These are phyloP conservation scores for Clarias gariepinus DNA, from an alignment of 2,113 vertebrate species.

Conservation along the genomic window DNA sequence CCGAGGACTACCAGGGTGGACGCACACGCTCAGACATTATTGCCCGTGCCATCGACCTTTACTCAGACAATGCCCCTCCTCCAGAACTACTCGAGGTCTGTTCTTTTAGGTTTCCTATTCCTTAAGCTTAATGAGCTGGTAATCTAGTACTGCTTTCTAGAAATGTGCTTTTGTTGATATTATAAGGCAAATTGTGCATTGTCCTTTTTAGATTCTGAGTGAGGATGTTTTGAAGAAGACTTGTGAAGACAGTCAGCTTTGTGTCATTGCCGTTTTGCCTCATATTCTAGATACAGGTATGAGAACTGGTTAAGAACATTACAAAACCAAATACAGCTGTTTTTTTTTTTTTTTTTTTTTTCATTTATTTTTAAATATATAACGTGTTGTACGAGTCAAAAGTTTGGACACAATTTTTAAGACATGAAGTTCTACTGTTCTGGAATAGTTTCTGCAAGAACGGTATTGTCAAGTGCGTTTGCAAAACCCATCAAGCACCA, in stretches of 20 bases:
- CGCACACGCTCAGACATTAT: conserved; percentile 85
- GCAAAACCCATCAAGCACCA: too few species aligned
- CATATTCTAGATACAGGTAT: conserved; percentile 96
- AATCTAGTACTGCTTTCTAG: background rate
- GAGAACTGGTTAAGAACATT: background rate
- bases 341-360: background rate
- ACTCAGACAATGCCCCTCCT: conserved; percentile 85
- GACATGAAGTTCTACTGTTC: too few species aligned
- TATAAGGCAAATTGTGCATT: background rate
- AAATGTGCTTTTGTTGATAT: background rate
- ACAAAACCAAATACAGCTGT: background rate
- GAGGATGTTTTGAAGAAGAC: conserved; percentile 84
- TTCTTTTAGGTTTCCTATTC: background rate
- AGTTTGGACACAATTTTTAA: too few species aligned
- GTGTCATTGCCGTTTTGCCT: conserved; percentile 88
- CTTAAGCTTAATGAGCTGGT: background rate
- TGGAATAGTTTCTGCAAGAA: too few species aligned
- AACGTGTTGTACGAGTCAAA: too few species aligned
- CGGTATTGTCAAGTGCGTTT: too few species aligned
- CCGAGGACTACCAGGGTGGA: conserved; percentile 89
- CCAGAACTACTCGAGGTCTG: conserved; percentile 88
- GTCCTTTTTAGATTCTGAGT: conserved; percentile 76
- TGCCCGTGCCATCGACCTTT: conserved; percentile 84
- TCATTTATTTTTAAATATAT: too few species aligned
- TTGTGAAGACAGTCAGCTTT: conserved; percentile 91